Evolutionary conservation across 2,797 vertebrate genomes (phyloP).

Genomic region (Silurus aristotelis): DNA sequence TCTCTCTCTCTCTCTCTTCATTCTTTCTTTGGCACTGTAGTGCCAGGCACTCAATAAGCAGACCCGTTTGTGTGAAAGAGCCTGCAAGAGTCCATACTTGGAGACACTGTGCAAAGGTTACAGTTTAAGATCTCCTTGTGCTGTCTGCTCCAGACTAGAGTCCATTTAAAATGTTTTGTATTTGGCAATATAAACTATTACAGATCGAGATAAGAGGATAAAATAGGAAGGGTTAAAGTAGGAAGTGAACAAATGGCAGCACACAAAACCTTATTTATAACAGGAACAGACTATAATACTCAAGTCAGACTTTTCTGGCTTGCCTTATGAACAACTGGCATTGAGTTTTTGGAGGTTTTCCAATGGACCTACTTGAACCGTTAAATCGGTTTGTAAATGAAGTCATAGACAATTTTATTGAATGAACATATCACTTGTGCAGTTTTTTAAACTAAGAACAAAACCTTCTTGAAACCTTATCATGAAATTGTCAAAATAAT

Average conservation of each 20-base stretch:
- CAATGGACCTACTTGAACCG: slow-evolving; percentile 19
- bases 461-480: neutral
- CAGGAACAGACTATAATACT: slow-evolving; percentile 6
- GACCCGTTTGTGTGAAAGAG: slow-evolving; percentile 47
- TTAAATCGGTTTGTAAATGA: slow-evolving; percentile 19
- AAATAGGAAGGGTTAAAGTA: slow-evolving; percentile 17
- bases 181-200: slow-evolving; percentile 8
- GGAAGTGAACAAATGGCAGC: neutral
- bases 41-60: slow-evolving; percentile 53
- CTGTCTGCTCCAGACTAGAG: slow-evolving; percentile 40
- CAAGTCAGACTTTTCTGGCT: slow-evolving; percentile 28
- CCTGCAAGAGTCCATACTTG: slow-evolving; percentile 53
- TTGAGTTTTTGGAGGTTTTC: slow-evolving; percentile 26
- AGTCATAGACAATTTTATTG: slow-evolving; percentile 28
- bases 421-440: slow-evolving; percentile 6
- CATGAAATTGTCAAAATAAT: neutral
- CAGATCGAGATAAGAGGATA: slow-evolving; percentile 32
- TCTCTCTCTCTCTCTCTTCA: slow-evolving; percentile 34
- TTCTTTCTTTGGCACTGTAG: slow-evolving; percentile 53
- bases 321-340: slow-evolving; percentile 27
- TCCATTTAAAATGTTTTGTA: slow-evolving; percentile 6
- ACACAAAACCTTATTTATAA: slow-evolving; percentile 34
- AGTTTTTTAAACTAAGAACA: too few relatives aligned
- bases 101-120: slow-evolving; percentile 61
- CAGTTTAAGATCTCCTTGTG: slow-evolving; percentile 56